These are phyloP conservation scores for Thripadectes ignobilis DNA, from an alignment of 2,797 vertebrate species.

Conservation along the genomic window DNA sequence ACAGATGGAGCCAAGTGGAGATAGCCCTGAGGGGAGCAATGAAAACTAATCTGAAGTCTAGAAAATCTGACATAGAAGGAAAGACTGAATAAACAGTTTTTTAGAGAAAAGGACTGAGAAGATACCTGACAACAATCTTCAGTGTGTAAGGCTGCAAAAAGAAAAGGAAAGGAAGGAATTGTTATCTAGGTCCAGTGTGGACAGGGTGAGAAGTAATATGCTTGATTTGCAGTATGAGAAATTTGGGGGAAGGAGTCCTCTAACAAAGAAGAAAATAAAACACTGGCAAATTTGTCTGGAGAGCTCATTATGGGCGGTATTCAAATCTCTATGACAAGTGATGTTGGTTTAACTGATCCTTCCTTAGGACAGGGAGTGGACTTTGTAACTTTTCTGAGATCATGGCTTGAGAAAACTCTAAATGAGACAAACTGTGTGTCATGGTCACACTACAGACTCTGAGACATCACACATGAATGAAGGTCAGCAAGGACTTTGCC, in stretches of 20 bases:
- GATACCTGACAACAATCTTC: background rate
- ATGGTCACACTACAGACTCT: background rate
- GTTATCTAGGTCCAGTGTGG: background rate
- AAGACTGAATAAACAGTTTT: background rate
- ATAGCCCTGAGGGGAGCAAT: background rate
- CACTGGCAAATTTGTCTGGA: background rate
- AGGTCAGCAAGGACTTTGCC: background rate
- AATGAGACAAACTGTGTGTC: background rate
- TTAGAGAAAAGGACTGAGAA: background rate
- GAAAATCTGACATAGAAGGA: constrained; percentile 9
- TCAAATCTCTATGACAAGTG: background rate
- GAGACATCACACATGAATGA: background rate
- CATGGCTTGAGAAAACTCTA: background rate
- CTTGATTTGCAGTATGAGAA: background rate
- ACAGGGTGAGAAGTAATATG: background rate
- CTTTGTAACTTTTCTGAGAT: background rate
- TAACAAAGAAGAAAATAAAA: constrained; percentile 2
- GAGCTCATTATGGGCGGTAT: background rate
- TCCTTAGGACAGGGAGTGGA: background rate
- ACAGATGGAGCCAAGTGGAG: background rate
- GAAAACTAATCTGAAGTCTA: constrained; percentile 25
- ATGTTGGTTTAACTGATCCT: background rate
- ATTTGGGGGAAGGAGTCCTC: background rate
- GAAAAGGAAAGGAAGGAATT: background rate
- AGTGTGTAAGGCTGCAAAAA: background rate